Evolutionary conservation across 2,113 vertebrate species (phyloP), one percentile per base, ranked within the genome.

Genomic region (Climacteris rufus): DNA sequence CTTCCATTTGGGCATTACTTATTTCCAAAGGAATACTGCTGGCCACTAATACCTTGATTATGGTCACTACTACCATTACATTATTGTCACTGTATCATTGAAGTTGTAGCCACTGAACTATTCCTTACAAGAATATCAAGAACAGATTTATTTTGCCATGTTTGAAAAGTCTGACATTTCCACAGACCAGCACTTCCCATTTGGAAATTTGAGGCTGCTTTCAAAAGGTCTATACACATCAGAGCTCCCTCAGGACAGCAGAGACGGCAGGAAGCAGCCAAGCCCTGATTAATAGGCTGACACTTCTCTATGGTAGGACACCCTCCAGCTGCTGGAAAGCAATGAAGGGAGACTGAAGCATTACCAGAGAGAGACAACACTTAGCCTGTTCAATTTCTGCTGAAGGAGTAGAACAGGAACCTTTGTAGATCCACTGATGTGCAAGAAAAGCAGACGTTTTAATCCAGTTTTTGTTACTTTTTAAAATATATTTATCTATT

Each of bases 91-190:
- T 1, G 8, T 6, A 75, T 23, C 68, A 71, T 3, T 35, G 21
- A 77, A 82, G 85, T 53, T 63, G 21, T 25, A 45, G 13, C 17
- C 20, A 47, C 31, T n/a, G 35, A 90, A 80, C 49, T 3, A 1
- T 21, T 79, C 57, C 31, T 77, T 80, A 27, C 6, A 54, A 66
- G 42, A 85, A 40, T 24, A 83, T 40, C 39, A 88, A 53, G 40
- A 68, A 66, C 20, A 50, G 30, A 78, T 89, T 89, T 78, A 57
- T 44, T 82, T 82, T 75, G 35, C 78, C 30, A 5, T 68, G 35
- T 91, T 94, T 89, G 90, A 82, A 82, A 93, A 91, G 56, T 47
- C 71, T 96, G 92, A 94, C 87, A 86, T 90, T 95, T 91, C 63
- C 87, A 90, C 57, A 88, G 59, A 79, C 53, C 66, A 80, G 78